Percentiles rank a stretch among this genome's conserved stretches.
Evolutionary conservation across 2,797 vertebrate species (phyloP).

Genomic region (Enteromius argenteus): DNA sequence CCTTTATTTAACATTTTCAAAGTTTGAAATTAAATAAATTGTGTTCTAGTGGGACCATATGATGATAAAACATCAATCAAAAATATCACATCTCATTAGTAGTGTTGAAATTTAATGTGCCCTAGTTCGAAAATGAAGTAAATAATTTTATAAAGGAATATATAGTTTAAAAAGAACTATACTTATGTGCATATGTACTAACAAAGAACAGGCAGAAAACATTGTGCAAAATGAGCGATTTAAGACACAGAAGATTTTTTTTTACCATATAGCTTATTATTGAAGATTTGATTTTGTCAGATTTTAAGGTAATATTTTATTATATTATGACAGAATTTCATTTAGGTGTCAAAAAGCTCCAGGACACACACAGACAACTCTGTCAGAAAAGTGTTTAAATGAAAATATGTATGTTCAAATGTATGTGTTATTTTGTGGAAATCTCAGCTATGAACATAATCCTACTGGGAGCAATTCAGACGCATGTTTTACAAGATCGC

Average conservation of each 20-base stretch:
- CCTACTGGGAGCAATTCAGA: background rate
- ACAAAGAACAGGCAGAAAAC: background rate
- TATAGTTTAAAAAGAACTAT: background rate
- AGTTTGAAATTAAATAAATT: background rate
- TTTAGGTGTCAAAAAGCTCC: background rate
- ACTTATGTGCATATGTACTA: background rate
- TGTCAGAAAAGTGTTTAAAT: background rate
- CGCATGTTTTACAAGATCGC: background rate
- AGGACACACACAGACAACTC: background rate
- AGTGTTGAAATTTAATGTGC: background rate
- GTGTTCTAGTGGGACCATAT: background rate
- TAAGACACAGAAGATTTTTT: background rate
- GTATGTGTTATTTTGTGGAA: background rate
- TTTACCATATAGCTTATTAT: background rate
- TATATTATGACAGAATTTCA: background rate
- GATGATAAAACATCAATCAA: background rate
- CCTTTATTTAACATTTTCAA: background rate
- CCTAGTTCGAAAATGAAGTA: background rate
- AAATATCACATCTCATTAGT: background rate
- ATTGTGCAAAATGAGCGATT: background rate
- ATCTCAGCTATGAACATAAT: background rate
- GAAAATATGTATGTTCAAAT: background rate
- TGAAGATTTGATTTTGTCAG: background rate
- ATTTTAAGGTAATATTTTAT: background rate
- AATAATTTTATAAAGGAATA: background rate